These are phyloP conservation scores for Mormyrus hasselquistii DNA, from an alignment of 2,797 vertebrate species.

Conservation along the genomic window DNA sequence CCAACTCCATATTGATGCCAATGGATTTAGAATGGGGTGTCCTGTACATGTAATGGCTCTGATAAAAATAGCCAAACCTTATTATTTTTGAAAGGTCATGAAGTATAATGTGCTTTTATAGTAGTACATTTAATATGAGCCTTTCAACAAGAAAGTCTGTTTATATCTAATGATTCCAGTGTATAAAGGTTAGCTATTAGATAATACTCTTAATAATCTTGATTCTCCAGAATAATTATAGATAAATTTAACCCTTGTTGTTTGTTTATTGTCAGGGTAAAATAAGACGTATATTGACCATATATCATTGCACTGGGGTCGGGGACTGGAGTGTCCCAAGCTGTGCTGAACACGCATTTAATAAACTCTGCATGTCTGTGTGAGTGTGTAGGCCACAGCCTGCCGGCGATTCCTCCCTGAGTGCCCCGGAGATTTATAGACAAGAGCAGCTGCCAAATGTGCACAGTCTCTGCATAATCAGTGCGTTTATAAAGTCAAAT, in stretches of 20 bases:
- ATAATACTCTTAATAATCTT: background rate
- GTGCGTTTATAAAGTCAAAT: slow-evolving; percentile 22
- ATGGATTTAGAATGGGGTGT: background rate
- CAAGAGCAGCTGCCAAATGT: background rate
- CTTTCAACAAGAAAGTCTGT: background rate
- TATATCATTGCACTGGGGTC: background rate
- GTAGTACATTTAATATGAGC: background rate
- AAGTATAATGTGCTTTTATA: background rate
- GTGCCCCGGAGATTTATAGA: slow-evolving; percentile 32
- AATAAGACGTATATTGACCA: background rate
- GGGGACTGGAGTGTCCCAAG: background rate
- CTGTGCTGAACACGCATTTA: background rate
- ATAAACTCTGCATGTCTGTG: background rate
- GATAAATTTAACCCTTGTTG: background rate
- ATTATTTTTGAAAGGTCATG: background rate
- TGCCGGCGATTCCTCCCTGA: slow-evolving; percentile 27
- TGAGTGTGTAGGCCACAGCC: slow-evolving; percentile 15
- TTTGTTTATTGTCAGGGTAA: background rate
- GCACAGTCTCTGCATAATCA: slow-evolving; percentile 32
- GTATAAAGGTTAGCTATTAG: background rate
- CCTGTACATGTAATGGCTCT: background rate
- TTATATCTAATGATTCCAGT: background rate
- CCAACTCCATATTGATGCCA: background rate
- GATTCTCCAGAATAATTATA: background rate
- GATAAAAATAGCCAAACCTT: background rate